These are phyloP conservation scores for Diloba caeruleocephala DNA, from an alignment of 2,888 invertebrate species.

Conservation along the genomic window DNA sequence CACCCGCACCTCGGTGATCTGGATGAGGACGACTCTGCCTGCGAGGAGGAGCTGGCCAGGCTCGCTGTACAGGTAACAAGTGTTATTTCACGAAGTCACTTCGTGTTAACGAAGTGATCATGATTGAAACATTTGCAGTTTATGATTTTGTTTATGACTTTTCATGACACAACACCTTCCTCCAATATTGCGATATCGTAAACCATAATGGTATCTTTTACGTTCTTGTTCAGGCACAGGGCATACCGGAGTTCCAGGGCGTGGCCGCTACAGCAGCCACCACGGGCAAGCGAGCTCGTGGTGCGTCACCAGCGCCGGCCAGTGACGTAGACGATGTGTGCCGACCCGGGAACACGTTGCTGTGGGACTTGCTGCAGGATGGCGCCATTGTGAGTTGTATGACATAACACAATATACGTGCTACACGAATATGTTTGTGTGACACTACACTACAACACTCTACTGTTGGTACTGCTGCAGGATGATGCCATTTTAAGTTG, in stretches of 20 bases:
- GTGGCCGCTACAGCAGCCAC: constrained; percentile 62
- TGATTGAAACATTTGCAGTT: no score
- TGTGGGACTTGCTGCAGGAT: constrained; percentile 98
- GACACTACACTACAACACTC: not conserved
- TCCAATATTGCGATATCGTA: no score
- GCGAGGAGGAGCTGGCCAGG: constrained; percentile 95
- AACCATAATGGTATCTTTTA: no score
- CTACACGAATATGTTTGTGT: no score
- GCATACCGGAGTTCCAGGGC: constrained; percentile 73
- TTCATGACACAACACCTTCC: no score
- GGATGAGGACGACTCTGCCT: constrained; percentile 95
- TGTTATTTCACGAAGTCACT: no score
- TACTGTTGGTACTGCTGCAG: no score
- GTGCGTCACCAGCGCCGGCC: constrained; percentile 68
- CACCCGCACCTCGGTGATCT: constrained; percentile 97
- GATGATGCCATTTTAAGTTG: no score
- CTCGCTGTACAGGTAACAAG: constrained; percentile 91
- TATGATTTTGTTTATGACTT: no score
- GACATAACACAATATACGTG: no score
- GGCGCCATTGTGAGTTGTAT: constrained; percentile 93
- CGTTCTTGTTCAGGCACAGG: constrained; percentile 69
- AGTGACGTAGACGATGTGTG: constrained; percentile 94
- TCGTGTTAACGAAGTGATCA: no score
- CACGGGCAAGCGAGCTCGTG: constrained; percentile 49
- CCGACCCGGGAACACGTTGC: constrained; percentile 96